phyloP scores from a whole-genome alignment of 2,113 vertebrate genomes.

The Coturnix japonica region DNA sequence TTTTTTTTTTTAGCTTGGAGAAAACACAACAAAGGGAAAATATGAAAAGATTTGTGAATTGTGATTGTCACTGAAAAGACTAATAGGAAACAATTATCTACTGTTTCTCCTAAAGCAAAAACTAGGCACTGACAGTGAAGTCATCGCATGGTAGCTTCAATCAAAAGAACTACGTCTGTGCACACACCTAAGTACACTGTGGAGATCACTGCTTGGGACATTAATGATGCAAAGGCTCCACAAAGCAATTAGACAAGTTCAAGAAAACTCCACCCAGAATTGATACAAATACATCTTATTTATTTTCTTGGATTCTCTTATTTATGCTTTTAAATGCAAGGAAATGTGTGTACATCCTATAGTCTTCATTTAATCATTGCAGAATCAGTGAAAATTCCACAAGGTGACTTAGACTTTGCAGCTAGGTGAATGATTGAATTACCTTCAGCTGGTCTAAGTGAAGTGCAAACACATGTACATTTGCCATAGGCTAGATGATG shows the following conservation, averaged over 20 bases:
- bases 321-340: background rate
- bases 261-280: background rate
- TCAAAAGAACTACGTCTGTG: background rate
- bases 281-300: background rate
- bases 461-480: background rate
- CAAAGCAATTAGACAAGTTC: background rate
- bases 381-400: background rate
- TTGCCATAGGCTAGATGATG: background rate
- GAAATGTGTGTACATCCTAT: background rate
- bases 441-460: background rate
- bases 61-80: background rate
- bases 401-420: background rate
- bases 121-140: background rate
- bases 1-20: constrained; percentile 40
- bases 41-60: background rate
- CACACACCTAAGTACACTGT: background rate
- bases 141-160: background rate
- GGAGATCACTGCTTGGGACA: background rate
- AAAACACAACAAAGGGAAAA: constrained; percentile 38
- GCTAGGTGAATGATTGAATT: background rate
- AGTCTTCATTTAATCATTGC: background rate
- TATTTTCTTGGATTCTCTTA: background rate
- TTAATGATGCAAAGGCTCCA: fast-evolving
- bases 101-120: background rate
- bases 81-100: constrained; percentile 31